phyloP scores from a whole-genome alignment of 2,888 invertebrate species.

The Meteorus cinctellus region DNA sequence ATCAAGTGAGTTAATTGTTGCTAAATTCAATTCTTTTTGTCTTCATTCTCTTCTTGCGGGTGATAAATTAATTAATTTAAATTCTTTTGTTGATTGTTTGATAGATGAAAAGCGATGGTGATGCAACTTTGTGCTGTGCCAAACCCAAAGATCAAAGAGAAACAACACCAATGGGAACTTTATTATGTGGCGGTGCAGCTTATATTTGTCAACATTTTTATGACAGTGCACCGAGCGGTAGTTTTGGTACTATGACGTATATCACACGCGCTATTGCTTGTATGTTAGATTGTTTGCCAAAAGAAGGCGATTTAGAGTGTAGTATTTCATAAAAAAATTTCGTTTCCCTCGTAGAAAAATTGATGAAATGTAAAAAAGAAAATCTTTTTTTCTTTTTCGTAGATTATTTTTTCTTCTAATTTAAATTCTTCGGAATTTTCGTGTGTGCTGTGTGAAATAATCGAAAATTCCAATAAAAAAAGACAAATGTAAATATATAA shows the following conservation, averaged over 20 bases:
- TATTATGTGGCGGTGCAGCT: constrained; percentile 93
- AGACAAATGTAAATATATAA: constrained; percentile 1
- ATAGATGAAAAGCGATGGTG: constrained; percentile 90
- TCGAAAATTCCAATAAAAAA: neutral
- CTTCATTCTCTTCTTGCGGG: neutral
- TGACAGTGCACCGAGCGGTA: constrained; percentile 98
- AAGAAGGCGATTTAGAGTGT: constrained; percentile 87
- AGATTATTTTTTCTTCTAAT: too few species aligned
- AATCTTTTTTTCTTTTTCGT: neutral
- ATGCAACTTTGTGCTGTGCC: constrained; percentile 95
- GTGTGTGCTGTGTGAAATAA: neutral
- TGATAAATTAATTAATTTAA: neutral
- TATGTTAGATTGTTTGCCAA: constrained; percentile 83
- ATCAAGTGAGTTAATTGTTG: constrained; percentile 82
- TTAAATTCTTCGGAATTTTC: neutral
- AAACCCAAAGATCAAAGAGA: constrained; percentile 80
- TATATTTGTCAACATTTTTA: constrained; percentile 98
- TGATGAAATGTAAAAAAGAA: too few species aligned
- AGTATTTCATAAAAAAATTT: constrained; percentile 75
- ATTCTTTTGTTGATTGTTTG: constrained; percentile 51
- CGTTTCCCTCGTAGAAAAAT: neutral
- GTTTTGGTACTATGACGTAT: constrained; percentile 98
- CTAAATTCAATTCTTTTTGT: constrained; percentile 15
- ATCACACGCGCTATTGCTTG: constrained; percentile 88
- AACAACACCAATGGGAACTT: constrained; percentile 78